Base-by-base conservation (phyloP, 2,113 vertebrate species). In the Morone saxatilis region DNA sequence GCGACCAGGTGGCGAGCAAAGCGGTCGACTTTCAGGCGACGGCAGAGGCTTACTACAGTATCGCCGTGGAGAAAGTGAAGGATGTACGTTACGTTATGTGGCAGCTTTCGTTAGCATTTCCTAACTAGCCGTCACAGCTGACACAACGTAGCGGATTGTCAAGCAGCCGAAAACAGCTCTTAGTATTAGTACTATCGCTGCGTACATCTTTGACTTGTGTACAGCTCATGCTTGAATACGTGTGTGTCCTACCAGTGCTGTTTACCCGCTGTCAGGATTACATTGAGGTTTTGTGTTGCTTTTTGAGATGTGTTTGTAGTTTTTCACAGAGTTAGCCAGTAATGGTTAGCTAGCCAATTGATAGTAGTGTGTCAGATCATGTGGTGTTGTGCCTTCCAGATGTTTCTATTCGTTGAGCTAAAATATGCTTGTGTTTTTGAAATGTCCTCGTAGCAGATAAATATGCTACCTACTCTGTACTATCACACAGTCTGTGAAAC, bases 11-110 rank as follows among this genome's bases (percentile, higher is more conserved):
- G 48, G 86, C 88, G 59, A 81, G 77, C 59, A 85, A 91, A 72
- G 91, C 57, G 47, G 90, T 70, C 7, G 92, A 93, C 81, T 88
- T 94, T 7, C 87, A 88, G 87, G 86, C 82, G 70, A 88, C 91
- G 41, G 95, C 92, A 4, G 93, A 87, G 71, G 81, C 85, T 80
- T 96, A 93, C 91, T 96, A 96, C 93, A 92, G 90, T 54, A 71
- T 94, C 40, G 95, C 93, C 7, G 89, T 95, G 90, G 94, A 96
- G 90, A 95, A 89, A 92, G 94, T 96, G 77, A 96, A 94, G 86
- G 93, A 95, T 95, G 96, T 96, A 86, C 38, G 93, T 92, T 88
- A 86, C 38, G 93, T 92, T 88, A 86, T 92, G 94, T 92, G 90
- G 73, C 87, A 93, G 82, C 84, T 89, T 87, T 84, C 43, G 80